A percentile compares a stretch with the other conserved stretches of the same genome.
phyloP scores from a whole-genome alignment of 2,888 invertebrate genomes.

The Tiliacea aurago region DNA sequence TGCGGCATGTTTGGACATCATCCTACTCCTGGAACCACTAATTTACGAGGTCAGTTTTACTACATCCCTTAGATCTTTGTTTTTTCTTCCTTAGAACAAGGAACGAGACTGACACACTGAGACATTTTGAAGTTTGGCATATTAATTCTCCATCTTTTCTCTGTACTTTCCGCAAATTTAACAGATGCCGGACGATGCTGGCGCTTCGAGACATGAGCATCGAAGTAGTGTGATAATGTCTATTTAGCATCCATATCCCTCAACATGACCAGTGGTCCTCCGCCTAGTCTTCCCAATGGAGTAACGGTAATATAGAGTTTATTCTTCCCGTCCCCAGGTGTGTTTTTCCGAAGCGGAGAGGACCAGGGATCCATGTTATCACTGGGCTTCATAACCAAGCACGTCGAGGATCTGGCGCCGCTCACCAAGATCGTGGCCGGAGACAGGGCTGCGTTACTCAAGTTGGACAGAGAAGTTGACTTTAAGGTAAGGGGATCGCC shows the following conservation, averaged over 20 bases:
- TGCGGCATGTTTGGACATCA: conserved; percentile 97
- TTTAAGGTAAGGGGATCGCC: conserved; percentile 81
- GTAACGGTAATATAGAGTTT: neutral
- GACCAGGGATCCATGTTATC: conserved; percentile 93
- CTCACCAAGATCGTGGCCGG: conserved; percentile 93
- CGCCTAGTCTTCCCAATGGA: neutral
- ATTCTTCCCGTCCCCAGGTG: conserved; percentile 82
- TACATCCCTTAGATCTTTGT: neutral
- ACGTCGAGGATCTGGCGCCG: conserved; percentile 95
- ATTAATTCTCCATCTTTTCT: neutral
- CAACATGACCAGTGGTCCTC: neutral
- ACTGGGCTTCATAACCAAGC: conserved; percentile 96
- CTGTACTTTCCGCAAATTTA: neutral
- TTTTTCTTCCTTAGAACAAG: neutral
- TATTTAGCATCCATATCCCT: neutral
- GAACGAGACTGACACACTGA: no score
- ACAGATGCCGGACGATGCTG: neutral
- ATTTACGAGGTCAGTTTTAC: conserved; percentile 80
- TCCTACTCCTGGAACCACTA: conserved; percentile 91
- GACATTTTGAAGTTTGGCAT: neutral
- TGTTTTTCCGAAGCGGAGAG: conserved; percentile 93
- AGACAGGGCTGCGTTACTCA: conserved; percentile 89
- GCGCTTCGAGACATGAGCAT: neutral
- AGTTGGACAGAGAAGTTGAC: conserved; percentile 92
- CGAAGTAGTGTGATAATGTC: neutral